These are phyloP conservation scores for Noctua pronuba DNA, from an alignment of 2,888 invertebrate species.

Conservation along the genomic window DNA sequence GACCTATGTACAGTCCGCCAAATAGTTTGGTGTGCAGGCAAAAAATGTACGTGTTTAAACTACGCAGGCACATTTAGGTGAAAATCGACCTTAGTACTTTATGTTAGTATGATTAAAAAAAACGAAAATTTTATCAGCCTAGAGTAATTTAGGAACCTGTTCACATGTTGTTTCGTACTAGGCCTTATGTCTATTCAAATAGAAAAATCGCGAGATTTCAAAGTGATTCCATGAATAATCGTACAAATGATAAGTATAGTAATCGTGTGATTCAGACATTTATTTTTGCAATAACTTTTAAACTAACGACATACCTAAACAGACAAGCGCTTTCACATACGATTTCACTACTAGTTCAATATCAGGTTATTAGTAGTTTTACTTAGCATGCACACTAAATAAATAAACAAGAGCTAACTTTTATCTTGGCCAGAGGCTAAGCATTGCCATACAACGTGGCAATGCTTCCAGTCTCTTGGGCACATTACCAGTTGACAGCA, in stretches of 20 bases:
- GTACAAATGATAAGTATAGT: neutral
- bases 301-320: neutral
- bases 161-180: no score
- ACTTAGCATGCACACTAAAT: neutral
- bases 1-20: conserved; percentile 33
- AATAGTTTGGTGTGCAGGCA: neutral
- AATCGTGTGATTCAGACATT: neutral
- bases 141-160: no score
- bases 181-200: neutral
- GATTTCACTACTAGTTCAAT: neutral
- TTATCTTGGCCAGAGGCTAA: neutral
- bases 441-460: neutral
- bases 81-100: neutral
- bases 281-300: neutral
- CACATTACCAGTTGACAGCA: neutral
- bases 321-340: neutral
- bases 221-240: neutral
- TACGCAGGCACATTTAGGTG: neutral
- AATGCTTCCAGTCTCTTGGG: neutral
- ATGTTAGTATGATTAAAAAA: neutral
- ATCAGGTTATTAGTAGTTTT: neutral
- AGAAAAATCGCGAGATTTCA: neutral
- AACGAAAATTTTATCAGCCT: no score
- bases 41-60: neutral
- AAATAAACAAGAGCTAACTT: neutral